Conservation (phyloP, 2,113 vertebrate genomes). For the Trematocara stigmaticum region DNA sequence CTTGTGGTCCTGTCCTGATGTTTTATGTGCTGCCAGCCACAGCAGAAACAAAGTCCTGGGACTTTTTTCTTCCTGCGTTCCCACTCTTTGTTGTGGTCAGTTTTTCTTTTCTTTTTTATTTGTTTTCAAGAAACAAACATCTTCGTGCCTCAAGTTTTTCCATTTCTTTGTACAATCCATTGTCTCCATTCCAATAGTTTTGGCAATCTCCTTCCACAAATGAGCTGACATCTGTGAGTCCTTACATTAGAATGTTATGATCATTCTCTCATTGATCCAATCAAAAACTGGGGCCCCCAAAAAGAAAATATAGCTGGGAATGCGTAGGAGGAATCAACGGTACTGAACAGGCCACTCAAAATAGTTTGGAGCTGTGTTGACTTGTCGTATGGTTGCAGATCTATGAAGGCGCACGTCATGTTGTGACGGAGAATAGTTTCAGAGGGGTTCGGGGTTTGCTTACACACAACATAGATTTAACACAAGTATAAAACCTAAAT, state of each 20-base stretch:
- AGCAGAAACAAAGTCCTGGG: not conserved
- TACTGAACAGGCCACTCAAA: not conserved
- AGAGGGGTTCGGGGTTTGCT: not conserved
- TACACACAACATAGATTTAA: not conserved
- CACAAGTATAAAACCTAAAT: not conserved
- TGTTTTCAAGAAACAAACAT: not conserved
- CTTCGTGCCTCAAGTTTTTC: not conserved
- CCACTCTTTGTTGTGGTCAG: not conserved
- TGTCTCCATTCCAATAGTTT: not conserved
- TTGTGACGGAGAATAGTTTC: not conserved
- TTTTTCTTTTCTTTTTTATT: not conserved
- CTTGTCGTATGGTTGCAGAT: not conserved
- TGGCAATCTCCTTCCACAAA: not conserved
- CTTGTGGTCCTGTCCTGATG: not conserved
- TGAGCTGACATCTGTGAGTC: not conserved
- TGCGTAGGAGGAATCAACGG: not conserved
- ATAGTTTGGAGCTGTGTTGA: not conserved
- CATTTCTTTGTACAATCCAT: not conserved
- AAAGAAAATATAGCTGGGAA: not conserved
- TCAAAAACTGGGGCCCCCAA: not conserved
- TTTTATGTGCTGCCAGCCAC: not conserved
- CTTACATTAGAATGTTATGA: not conserved
- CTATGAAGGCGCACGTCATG: not conserved
- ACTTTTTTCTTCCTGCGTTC: not conserved
- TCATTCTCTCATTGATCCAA: not conserved